Evolutionary conservation across 2,797 vertebrate species (phyloP).

Genomic region (Etheostoma perlongum): DNA sequence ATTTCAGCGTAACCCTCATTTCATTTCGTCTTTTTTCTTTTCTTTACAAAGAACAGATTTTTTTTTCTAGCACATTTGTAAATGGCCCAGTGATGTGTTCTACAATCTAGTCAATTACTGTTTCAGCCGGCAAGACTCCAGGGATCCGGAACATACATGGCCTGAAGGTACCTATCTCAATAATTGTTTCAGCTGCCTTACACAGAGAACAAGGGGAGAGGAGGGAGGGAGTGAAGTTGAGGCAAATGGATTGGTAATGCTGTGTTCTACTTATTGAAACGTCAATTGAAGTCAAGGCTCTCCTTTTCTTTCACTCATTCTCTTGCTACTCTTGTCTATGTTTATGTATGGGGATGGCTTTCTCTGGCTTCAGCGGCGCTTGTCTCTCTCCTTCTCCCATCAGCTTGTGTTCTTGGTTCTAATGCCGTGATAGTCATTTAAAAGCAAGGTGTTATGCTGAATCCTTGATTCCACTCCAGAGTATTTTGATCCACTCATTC

Average conservation of each 20-base stretch:
- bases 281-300: conserved; percentile 97
- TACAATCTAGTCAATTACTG: conserved; percentile 99
- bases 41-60: conserved; percentile 89
- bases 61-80: conserved; percentile 93
- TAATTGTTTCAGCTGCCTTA: conserved; percentile 96
- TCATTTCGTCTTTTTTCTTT: conserved; percentile 76
- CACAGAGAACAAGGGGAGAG: conserved; percentile 60
- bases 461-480: conserved; percentile 49
- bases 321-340: conserved; percentile 63
- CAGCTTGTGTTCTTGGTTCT: conserved; percentile 35
- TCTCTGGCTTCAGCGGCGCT: conserved; percentile 20
- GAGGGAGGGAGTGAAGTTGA: conserved; percentile 83
- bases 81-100: conserved; percentile 97
- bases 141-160: conserved; percentile 99
- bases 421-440: conserved; percentile 38
- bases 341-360: conserved; percentile 65
- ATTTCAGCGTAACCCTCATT: conserved; percentile 95
- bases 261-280: conserved; percentile 99
- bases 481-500: conserved; percentile 56
- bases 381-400: conserved; percentile 5
- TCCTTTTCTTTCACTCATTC: conserved; percentile 80
- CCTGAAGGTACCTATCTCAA: conserved; percentile 99
- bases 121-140: conserved; percentile 99
- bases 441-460: conserved; percentile 43
- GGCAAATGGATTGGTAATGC: conserved; percentile 94